Evolutionary conservation across 2,888 invertebrate genomes (phyloP).

Genomic region (Harpalus rufipes): DNA sequence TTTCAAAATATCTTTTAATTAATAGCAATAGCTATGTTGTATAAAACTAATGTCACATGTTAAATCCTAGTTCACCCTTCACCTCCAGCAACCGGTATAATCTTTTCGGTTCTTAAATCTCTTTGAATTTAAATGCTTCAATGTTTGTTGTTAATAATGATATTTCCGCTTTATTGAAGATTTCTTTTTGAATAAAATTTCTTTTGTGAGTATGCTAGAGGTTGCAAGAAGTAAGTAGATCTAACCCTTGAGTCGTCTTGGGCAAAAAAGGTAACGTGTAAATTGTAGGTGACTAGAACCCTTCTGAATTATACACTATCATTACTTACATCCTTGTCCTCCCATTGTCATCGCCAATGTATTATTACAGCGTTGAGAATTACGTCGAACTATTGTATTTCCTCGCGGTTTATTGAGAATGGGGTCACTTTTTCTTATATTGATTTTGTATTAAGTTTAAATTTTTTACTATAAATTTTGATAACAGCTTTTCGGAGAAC

Average conservation of each 20-base stretch:
- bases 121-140: too few species aligned
- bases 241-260: background rate
- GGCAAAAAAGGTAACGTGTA: constrained; percentile 39
- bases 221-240: background rate
- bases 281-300: constrained; percentile 39
- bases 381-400: constrained; percentile 21
- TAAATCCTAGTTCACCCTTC: too few species aligned
- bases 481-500: background rate
- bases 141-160: too few species aligned
- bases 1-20: too few species aligned
- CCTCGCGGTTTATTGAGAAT: background rate
- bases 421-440: constrained; percentile 27
- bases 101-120: too few species aligned
- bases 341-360: constrained; percentile 38
- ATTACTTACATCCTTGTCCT: constrained; percentile 25
- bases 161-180: background rate
- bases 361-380: constrained; percentile 15
- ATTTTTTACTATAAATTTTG: constrained; percentile 19
- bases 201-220: background rate
- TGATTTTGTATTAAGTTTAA: constrained; percentile 31
- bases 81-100: too few species aligned
- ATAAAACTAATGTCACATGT: too few species aligned
- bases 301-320: constrained; percentile 42
- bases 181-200: background rate
- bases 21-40: too few species aligned